phyloP scores from a whole-genome alignment of 1,140 invertebrate genomes.

The Paracyclopina nana region DNA sequence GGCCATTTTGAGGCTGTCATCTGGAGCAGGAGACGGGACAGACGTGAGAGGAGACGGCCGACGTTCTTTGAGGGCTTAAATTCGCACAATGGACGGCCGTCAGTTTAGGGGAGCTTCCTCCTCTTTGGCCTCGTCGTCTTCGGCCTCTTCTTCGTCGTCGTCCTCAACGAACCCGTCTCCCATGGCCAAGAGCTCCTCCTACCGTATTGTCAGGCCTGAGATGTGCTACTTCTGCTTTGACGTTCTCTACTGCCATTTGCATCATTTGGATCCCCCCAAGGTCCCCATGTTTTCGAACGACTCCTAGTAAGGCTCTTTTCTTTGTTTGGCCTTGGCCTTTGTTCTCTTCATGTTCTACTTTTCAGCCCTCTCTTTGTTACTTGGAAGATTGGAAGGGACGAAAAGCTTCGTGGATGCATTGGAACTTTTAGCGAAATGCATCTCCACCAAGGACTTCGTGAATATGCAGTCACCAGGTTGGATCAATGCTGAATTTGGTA shows the following conservation, averaged over 20 bases:
- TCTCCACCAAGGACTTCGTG: conserved; percentile 70
- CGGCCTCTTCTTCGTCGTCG: no score
- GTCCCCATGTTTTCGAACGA: conserved; percentile 79
- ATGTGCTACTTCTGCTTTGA: conserved; percentile 99
- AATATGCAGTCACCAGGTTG: conserved; percentile 81
- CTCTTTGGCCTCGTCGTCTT: no score
- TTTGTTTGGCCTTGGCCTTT: not conserved
- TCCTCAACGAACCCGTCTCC: no score
- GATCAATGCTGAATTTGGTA: not conserved
- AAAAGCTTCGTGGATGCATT: conserved; percentile 74
- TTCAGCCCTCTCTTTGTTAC: conserved; percentile 93
- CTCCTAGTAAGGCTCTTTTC: conserved; percentile 55
- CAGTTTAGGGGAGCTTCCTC: no score
- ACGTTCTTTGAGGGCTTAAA: no score
- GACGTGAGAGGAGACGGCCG: no score
- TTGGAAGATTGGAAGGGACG: conserved; percentile 88
- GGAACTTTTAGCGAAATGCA: conserved; percentile 88
- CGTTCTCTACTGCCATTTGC: conserved; percentile 77
- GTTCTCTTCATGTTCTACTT: conserved; percentile 24
- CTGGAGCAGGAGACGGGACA: no score
- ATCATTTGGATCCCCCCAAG: conserved; percentile 73
- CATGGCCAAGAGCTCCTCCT: no score
- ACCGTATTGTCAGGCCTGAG: conserved; percentile 59
- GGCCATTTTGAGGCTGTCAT: no score
- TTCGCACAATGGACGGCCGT: no score